Evolutionary conservation across 2,113 vertebrate species (phyloP).

Genomic region (Colaptes auratus): DNA sequence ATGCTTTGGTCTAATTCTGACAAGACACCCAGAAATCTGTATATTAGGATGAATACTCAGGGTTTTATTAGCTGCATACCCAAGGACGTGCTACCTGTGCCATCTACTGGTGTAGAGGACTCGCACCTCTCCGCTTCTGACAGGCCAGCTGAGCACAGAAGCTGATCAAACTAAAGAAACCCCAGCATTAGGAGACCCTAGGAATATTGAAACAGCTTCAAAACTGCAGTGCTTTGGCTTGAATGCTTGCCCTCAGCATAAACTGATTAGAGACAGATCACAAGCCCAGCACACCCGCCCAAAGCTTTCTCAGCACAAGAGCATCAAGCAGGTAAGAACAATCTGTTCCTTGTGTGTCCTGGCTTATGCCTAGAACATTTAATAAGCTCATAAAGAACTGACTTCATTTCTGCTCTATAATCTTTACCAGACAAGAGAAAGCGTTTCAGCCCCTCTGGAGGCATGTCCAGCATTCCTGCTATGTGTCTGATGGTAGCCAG

Average conservation of each 20-base stretch:
- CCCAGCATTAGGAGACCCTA: background rate
- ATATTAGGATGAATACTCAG: rapidly evolving
- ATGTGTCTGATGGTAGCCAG: rapidly evolving
- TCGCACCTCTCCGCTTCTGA: background rate
- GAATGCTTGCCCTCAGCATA: background rate
- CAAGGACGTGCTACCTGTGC: conserved; percentile 10
- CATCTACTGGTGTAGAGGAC: conserved; percentile 1
- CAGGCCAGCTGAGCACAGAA: background rate
- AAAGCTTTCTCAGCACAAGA: background rate
- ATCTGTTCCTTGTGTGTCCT: background rate
- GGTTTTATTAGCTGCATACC: rapidly evolving
- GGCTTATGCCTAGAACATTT: conserved; percentile 18
- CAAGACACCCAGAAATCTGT: rapidly evolving
- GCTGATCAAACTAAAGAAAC: background rate
- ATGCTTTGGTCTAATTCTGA: background rate
- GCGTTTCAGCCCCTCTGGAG: background rate
- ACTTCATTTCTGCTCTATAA: background rate
- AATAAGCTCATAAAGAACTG: background rate
- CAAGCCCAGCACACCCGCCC: rapidly evolving
- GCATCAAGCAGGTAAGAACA: conserved; percentile 7
- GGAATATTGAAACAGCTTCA: rapidly evolving
- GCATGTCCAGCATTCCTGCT: background rate
- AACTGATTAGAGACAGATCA: rapidly evolving
- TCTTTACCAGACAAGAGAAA: background rate
- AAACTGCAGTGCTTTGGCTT: background rate